phyloP scores from a whole-genome alignment of 2,797 vertebrate genomes.

The Falco peregrinus region DNA sequence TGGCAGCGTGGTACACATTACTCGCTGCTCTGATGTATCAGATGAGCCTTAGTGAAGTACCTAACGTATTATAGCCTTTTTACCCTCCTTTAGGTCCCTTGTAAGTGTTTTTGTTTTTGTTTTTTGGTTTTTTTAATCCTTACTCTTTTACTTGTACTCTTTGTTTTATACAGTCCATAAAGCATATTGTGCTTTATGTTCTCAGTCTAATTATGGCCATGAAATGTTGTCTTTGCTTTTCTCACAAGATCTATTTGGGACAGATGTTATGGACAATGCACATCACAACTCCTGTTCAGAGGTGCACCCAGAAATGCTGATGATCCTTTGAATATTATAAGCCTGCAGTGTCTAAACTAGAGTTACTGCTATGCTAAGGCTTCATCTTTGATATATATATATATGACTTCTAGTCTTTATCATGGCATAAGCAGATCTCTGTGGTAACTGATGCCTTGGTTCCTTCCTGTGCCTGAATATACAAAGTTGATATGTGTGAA shows the following conservation, averaged over 20 bases:
- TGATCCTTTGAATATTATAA: neutral
- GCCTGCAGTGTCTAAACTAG: neutral
- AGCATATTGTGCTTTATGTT: neutral
- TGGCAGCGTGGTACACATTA: conserved; percentile 34
- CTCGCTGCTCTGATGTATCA: neutral
- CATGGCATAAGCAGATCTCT: neutral
- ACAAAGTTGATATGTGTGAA: neutral
- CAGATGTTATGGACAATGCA: neutral
- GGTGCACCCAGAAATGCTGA: neutral
- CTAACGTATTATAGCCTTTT: neutral
- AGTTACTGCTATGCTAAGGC: neutral
- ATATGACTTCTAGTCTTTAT: neutral
- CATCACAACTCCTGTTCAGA: neutral
- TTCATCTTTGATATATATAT: neutral
- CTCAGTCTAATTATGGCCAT: neutral
- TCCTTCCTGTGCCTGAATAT: neutral
- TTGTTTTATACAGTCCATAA: neutral
- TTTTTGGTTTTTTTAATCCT: neutral
- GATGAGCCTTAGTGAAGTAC: neutral
- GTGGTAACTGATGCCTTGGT: neutral
- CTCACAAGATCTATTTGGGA: neutral
- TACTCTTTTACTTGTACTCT: neutral
- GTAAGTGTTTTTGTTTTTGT: neutral
- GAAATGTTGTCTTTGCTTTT: neutral
- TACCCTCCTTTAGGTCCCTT: accelerated